These are phyloP conservation scores for Epistrophe eligans DNA, from an alignment of 2,888 invertebrate species.

Conservation along the genomic window DNA sequence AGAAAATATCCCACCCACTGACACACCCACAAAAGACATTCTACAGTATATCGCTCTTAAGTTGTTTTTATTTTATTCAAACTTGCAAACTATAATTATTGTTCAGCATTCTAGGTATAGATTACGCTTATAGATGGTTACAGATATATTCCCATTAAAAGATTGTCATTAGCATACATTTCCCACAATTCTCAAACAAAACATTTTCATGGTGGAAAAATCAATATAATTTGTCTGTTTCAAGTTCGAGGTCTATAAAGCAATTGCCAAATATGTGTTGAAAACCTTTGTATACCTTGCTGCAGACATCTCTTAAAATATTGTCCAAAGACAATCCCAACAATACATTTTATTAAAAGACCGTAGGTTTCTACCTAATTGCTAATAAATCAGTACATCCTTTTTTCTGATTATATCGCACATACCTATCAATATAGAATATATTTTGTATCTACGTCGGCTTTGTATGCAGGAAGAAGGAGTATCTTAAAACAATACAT, in stretches of 20 bases:
- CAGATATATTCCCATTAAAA: background rate
- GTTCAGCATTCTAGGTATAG: no score
- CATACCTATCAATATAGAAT: background rate
- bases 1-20: no score
- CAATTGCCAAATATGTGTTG: background rate
- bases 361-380: slow-evolving; percentile 46
- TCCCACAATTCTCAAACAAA: no score
- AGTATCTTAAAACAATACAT: slow-evolving; percentile 59
- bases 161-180: background rate
- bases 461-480: background rate
- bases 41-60: no score
- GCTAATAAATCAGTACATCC: slow-evolving; percentile 64
- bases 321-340: slow-evolving; percentile 30
- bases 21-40: no score
- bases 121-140: no score
- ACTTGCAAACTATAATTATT: no score
- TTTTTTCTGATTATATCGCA: slow-evolving; percentile 32
- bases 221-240: background rate
- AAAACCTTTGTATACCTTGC: background rate
- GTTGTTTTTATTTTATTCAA: no score
- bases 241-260: slow-evolving; percentile 21
- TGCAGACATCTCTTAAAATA: background rate
- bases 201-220: no score
- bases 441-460: background rate
- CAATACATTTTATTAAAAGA: slow-evolving; percentile 16